A percentile compares a stretch with the other conserved stretches of the same genome.
Conservation (phyloP, 2,797 vertebrate genomes). For the Melanotaenia pygmaea region DNA sequence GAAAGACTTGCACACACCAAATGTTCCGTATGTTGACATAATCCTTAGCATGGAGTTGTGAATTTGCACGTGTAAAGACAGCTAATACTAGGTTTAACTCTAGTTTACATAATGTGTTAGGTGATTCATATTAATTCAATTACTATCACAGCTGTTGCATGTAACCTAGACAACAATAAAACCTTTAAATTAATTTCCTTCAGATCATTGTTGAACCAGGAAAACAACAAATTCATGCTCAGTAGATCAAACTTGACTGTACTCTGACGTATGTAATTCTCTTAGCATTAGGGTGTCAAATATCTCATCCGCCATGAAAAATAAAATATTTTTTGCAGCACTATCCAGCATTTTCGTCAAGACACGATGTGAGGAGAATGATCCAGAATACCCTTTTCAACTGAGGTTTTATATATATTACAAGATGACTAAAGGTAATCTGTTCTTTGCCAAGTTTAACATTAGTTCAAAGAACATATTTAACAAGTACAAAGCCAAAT, state of each 20-base stretch:
- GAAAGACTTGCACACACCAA: conserved; percentile 17
- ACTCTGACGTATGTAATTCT: background rate
- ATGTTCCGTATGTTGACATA: conserved; percentile 3
- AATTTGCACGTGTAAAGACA: conserved; percentile 19
- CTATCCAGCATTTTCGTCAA: background rate
- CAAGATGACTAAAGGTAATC: too few relatives aligned
- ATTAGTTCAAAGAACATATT: too few relatives aligned
- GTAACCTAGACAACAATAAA: background rate
- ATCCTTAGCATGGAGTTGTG: background rate
- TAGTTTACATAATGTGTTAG: conserved; percentile 3
- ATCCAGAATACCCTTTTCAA: background rate
- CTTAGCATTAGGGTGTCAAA: conserved; percentile 3
- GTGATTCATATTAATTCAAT: background rate
- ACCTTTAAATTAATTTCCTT: background rate
- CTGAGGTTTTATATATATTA: background rate
- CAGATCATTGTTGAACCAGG: background rate
- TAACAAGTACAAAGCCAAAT: background rate
- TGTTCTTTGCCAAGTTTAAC: too few relatives aligned
- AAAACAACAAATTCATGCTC: conserved; percentile 1
- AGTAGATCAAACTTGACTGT: background rate
- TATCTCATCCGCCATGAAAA: background rate
- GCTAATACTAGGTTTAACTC: background rate
- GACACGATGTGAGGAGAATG: conserved; percentile 3
- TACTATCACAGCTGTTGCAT: background rate
- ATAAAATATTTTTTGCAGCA: background rate